Base-by-base conservation (phyloP, 2,113 vertebrate species). In the Triplophysa dalaica region DNA sequence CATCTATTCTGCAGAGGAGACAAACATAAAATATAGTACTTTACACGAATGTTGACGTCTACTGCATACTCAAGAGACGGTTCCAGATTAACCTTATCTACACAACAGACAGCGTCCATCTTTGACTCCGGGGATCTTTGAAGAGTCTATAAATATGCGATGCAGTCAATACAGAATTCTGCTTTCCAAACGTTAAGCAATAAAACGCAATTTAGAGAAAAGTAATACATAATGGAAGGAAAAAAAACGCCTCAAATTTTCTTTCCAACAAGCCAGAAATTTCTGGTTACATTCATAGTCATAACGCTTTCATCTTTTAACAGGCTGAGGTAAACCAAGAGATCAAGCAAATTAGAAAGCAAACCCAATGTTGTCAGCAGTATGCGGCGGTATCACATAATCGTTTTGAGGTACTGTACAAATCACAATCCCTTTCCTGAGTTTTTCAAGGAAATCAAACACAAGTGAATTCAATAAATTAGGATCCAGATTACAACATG, bases 381-480 rank as follows among this genome's bases (percentile, higher is more conserved):
- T 95, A 93, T 93, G 92, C 94, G 94, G 93, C 95, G 96, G 94
- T 95, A 94, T 87, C 91, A 95, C 94, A 95, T 94, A 96, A 95
- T 95, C 93, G 92, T 94, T 50, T 95, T 97, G 96, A 98, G 96
- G 96, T 97, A 97, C 95, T 95, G 90, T 95, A 97, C 95, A 97
- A 95, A 94, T 96, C 94, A 95, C 95, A 93, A 95, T 95, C 94
- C 93, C 95, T 94, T 97, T 98, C 98, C 96, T 98, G 98, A 98
- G 97, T 94, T 92, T 93, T 93, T 90, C 94, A 91, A 94, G 91
- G 94, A 95, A 94, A 95, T 93, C 90, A 91, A 95, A 95, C 93
- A 90, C 90, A 89, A 95, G 94, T 91, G 87, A 94, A 94, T 90
- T 91, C 90, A 90, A 92, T 94, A 95, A 94, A 94, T 95, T 94